A percentile compares a stretch with the other conserved stretches of the same genome.
phyloP scores from a whole-genome alignment of 2,888 invertebrate genomes.

The Celastrina argiolus region DNA sequence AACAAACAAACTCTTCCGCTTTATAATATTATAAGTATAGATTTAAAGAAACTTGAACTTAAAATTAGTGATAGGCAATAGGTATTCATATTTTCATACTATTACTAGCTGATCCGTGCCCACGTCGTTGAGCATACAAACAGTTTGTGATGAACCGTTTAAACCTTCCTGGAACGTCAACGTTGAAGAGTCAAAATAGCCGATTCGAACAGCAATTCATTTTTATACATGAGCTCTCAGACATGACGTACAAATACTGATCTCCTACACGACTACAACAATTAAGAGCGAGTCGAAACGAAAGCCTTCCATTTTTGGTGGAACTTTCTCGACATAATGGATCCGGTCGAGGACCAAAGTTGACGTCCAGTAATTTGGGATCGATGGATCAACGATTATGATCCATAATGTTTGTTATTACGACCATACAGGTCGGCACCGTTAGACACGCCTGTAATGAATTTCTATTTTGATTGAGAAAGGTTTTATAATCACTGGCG shows the following conservation, averaged over 20 bases:
- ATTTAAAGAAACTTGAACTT: too few species aligned
- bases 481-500: too few species aligned
- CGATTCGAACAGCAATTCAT: not conserved
- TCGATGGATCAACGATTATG: conserved; percentile 25
- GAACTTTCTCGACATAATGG: conserved; percentile 56
- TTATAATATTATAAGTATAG: too few species aligned
- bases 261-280: not conserved
- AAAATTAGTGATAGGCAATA: too few species aligned
- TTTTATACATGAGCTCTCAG: not conserved
- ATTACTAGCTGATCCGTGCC: too few species aligned
- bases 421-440: not conserved
- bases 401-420: conserved; percentile 21
- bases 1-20: too few species aligned
- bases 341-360: conserved; percentile 49
- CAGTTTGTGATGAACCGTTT: too few species aligned
- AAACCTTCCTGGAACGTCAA: too few species aligned
- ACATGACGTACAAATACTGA: not conserved
- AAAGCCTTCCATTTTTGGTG: conserved; percentile 53
- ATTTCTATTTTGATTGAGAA: not conserved
- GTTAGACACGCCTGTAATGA: not conserved
- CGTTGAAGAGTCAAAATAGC: too few species aligned
- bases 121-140: too few species aligned
- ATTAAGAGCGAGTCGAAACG: conserved; percentile 25
- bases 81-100: too few species aligned
- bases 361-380: conserved; percentile 45